Conservation (phyloP, 1,140 invertebrate genomes). For the Cotesia vestalis region DNA sequence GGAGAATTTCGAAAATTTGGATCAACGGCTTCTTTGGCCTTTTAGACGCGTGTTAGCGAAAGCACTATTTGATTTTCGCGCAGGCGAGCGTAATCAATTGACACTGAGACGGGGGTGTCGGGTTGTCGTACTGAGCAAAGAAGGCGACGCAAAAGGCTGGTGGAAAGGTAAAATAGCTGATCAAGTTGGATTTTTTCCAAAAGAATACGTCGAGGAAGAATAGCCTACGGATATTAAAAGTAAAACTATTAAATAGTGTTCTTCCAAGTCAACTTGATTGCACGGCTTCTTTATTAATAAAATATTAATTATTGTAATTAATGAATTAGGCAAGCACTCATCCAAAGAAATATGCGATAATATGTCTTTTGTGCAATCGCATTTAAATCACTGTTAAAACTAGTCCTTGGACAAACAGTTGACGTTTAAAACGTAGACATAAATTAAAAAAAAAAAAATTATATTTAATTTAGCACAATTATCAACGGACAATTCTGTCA, state of each 20-base stretch:
- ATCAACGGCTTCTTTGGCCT: conserved; percentile 79
- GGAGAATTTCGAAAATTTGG: conserved; percentile 89
- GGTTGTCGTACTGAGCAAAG: conserved; percentile 80
- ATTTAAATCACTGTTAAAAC: conserved; percentile 22
- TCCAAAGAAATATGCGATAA: conserved; percentile 29
- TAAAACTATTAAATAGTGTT: conserved; percentile 31
- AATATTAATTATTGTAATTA: not conserved
- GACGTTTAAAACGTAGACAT: not conserved
- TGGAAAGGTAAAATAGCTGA: conserved; percentile 80
- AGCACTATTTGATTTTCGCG: conserved; percentile 79
- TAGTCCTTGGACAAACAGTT: conserved; percentile 29
- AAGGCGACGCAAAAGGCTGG: conserved; percentile 82
- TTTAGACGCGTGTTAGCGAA: conserved; percentile 78
- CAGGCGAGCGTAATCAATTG: conserved; percentile 79
- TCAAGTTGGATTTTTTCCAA: conserved; percentile 73
- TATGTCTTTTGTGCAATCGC: conserved; percentile 21
- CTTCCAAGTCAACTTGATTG: conserved; percentile 27
- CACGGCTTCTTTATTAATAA: conserved; percentile 3
- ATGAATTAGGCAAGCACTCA: conserved; percentile 13
- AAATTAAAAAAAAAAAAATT: not conserved
- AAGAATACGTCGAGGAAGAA: conserved; percentile 71
- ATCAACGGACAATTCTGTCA: no score
- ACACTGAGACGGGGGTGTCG: conserved; percentile 80
- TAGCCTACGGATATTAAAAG: conserved; percentile 35
- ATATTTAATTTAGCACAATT: not conserved